These are phyloP conservation scores for Drosophila mayaguana DNA, from an alignment of 2,888 invertebrate species.

Conservation along the genomic window DNA sequence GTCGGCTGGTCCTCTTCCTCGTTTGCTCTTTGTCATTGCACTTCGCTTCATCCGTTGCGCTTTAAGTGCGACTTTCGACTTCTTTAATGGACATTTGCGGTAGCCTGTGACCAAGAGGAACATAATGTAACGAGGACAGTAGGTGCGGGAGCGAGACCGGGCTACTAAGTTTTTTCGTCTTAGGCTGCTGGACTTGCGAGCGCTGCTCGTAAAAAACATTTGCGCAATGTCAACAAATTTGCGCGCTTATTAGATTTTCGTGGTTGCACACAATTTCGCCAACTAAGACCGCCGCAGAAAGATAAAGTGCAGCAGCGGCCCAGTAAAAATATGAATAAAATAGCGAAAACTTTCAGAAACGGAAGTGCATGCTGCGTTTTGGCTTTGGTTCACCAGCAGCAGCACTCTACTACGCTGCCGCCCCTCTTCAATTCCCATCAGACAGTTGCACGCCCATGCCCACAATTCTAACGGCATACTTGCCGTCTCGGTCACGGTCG, in stretches of 20 bases:
- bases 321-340: conserved; percentile 73
- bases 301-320: conserved; percentile 69
- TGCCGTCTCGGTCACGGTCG: conserved; percentile 73
- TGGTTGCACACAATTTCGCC: conserved; percentile 81
- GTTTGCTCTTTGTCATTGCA: conserved; percentile 19
- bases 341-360: conserved; percentile 60
- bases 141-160: background rate
- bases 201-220: conserved; percentile 74
- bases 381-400: conserved; percentile 68
- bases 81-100: conserved; percentile 30
- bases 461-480: conserved; percentile 48
- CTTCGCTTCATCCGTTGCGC: conserved; percentile 16
- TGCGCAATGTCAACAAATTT: conserved; percentile 81
- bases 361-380: conserved; percentile 73
- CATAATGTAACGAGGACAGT: background rate
- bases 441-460: conserved; percentile 45
- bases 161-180: conserved; percentile 34
- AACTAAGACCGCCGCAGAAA: conserved; percentile 75
- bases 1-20: background rate
- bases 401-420: conserved; percentile 24
- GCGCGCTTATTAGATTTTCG: conserved; percentile 81
- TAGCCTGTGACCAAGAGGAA: background rate
- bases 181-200: conserved; percentile 40
- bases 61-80: conserved; percentile 42
- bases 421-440: background rate